These are phyloP conservation scores for Linnaemya tessellans DNA, from an alignment of 2,888 invertebrate species.

Conservation along the genomic window DNA sequence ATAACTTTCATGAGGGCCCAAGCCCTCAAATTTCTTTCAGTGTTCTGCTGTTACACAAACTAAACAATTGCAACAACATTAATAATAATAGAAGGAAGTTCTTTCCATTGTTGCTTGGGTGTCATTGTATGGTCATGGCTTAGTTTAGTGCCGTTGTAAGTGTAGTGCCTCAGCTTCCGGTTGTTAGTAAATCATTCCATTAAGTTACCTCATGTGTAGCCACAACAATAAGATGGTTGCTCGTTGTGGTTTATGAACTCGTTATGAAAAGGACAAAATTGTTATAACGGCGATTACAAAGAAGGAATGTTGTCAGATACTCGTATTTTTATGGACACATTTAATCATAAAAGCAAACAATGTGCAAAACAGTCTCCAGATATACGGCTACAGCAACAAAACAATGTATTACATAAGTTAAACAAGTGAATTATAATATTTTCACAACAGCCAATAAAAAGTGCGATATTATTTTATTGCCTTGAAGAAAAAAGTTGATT, in stretches of 20 bases:
- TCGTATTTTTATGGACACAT: conserved; percentile 19
- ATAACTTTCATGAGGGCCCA: too few species aligned
- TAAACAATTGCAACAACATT: conserved; percentile 56
- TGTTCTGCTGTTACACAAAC: conserved; percentile 14
- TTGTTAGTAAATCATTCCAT: conserved; percentile 71
- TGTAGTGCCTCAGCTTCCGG: conserved; percentile 66
- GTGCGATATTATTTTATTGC: conserved; percentile 16
- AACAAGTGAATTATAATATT: conserved; percentile 5
- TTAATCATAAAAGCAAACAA: conserved; percentile 20
- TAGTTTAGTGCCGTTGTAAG: conserved; percentile 31
- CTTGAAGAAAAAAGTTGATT: neutral
- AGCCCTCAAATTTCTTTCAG: conserved; percentile 40
- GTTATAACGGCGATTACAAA: conserved; percentile 54
- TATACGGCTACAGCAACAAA: neutral
- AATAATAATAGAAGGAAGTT: conserved; percentile 53
- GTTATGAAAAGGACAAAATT: conserved; percentile 47
- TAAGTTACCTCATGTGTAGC: conserved; percentile 65
- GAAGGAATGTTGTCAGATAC: conserved; percentile 37
- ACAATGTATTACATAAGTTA: neutral
- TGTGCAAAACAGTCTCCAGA: neutral
- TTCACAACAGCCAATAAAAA: neutral
- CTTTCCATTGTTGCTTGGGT: conserved; percentile 40
- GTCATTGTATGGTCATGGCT: conserved; percentile 38
- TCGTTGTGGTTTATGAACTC: conserved; percentile 61
- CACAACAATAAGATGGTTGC: conserved; percentile 62